Evolutionary conservation across 2,797 vertebrate species (phyloP), one percentile per base, ranked within the genome.

Genomic region (Threskiornis aethiopicus): DNA sequence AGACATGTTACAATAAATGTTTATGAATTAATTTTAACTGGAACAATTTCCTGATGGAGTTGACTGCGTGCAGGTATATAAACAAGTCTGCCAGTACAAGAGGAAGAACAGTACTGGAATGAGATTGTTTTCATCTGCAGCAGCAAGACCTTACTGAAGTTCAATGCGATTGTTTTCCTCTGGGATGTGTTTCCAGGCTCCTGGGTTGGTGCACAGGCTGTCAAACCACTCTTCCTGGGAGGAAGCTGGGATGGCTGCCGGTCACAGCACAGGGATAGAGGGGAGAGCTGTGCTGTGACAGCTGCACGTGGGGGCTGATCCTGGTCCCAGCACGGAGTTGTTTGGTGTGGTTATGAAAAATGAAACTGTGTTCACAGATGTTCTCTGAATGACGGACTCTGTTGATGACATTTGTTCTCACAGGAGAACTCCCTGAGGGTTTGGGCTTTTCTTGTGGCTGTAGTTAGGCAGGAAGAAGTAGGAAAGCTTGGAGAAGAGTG

Each of bases 281-380:
- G 33, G 12, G 6, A 55, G 26, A 26, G 33, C n/a, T 2, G 0
- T 86, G 59, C 49, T 58, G 20, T 51, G 67, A 20, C 29, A 65
- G 42, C 52, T 86, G 65, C 37, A 24, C 0, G 0, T 16, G 11
- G 20, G 4, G 4, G 7, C 25, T 7, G 8, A 3, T 71, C 5
- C 19, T 46, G 11, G 20, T 83, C 61, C 65, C 41, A 49, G 29
- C 20, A 61, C 0, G 0, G 16, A 66, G 29, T 9, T 44, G 2
- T 55, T 85, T 0, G 0, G 14, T 58, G 51, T 3, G 1, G 52
- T 67, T 71, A 18, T 16, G 33, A 51, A 81, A 90, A 64, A 62
- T 1, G 1, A 67, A 87, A 33, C 1, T 0, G 2, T 51, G 35
- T 55, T 64, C 57, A 39, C 42, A 71, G 55, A 57, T 80, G 51